Base-by-base conservation (phyloP, 2,888 invertebrate species). In the Globia sparganii region DNA sequence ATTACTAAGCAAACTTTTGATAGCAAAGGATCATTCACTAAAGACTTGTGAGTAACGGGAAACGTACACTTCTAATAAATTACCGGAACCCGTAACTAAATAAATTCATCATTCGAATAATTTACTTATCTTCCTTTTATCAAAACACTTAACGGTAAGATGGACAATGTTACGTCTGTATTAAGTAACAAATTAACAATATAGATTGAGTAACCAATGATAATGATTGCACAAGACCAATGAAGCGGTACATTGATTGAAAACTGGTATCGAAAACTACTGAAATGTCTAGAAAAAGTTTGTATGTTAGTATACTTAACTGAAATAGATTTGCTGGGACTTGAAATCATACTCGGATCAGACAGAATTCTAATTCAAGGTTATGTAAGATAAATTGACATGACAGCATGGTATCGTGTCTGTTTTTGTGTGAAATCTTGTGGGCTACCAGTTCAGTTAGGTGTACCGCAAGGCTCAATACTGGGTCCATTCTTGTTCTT, bases 171-270 rank as follows among this genome's bases (percentile, higher is more conserved):
- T 76, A 85, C 69, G 40, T 75, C 56, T 74, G 25, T 18, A 58
- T 86, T 83, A 76, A 76, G 73, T 77, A 77, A 83, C 49, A 73
- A 76, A 76, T 70, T 77, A 77, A 83, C 49, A 73, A 56, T 49
- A 43, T 46, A 49, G 53, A 81, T 73, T 75, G 56, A 72, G n/a
- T 71, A 73, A 86, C 59, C 31, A 62, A 11, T 67, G 40, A 77
- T 72, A 81, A 76, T 59, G 34, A 72, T 86, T 72, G 37, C 77
- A 62, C 72, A 59, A 62, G 66, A 70, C 28, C 72, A 72, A 59
- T 86, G 69, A 62, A 85, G 58, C 68, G 31, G 11, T 69, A 59
- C 49, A 85, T 72, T 85, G 65, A 62, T 65, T 49, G n/a, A 69
- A 40, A 72, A 65, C 3, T 28, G 11, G 64, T 34, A 37, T 37